Conservation (phyloP, 53 echinoderm and acorn worm genomes). For the Apostichopus leukothele region DNA sequence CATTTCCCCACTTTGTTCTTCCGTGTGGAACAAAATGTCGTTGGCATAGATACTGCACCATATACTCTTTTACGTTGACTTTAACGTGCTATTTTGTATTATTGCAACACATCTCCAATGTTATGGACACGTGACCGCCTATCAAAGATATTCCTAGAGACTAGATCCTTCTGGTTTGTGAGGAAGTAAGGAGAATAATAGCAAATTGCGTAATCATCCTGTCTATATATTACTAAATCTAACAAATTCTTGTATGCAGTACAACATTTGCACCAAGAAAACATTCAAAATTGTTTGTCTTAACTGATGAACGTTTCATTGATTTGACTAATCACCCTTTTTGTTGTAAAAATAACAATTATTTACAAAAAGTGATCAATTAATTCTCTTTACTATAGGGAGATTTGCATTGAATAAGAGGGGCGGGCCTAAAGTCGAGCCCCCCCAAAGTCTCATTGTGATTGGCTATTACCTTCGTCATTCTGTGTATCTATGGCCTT, state of each 20-base stretch:
- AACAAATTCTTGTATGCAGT: neutral
- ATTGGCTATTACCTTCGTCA: constrained; percentile 66
- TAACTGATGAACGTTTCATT: no score
- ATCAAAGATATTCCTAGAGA: constrained; percentile 34
- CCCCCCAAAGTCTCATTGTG: constrained; percentile 47
- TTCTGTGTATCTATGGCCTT: constrained; percentile 60
- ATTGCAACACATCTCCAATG: constrained; percentile 30
- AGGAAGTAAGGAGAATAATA: neutral
- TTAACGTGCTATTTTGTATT: neutral
- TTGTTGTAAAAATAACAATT: neutral
- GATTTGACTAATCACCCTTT: no score
- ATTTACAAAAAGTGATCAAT: neutral
- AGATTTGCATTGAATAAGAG: constrained; percentile 65
- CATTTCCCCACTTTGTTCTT: no score
- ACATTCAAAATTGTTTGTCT: no score
- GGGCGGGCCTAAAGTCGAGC: constrained; percentile 59
- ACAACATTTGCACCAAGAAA: no score
- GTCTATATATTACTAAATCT: neutral
- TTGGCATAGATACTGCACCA: no score
- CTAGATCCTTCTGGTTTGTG: constrained; percentile 37
- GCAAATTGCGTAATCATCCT: constrained; percentile 23
- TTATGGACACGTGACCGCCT: constrained; percentile 40
- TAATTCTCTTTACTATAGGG: neutral
- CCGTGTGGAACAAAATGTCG: no score
- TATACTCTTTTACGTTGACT: no score